phyloP scores from a whole-genome alignment of 2,113 vertebrate genomes.

The Neotoma lepida region DNA sequence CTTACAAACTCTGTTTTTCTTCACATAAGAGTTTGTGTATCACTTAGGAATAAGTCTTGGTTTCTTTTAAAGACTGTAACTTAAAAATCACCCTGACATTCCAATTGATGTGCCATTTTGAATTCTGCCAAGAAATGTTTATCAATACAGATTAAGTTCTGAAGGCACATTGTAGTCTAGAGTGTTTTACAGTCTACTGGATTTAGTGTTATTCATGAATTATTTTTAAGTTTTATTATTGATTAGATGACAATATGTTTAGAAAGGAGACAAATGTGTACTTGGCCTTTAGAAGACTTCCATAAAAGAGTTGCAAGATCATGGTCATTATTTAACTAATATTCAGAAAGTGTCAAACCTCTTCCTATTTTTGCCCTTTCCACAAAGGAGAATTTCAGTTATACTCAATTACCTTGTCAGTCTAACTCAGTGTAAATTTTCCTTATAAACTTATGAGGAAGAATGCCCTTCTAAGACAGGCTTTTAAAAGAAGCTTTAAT shows the following conservation, averaged over 20 bases:
- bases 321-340: neutral
- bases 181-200: neutral
- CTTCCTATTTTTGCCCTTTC: neutral
- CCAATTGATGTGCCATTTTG: neutral
- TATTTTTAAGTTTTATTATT: neutral
- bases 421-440: neutral
- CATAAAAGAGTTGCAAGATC: neutral
- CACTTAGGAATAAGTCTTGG: neutral
- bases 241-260: neutral
- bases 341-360: neutral
- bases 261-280: neutral
- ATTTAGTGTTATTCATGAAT: neutral
- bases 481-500: neutral
- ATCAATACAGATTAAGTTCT: neutral
- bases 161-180: neutral
- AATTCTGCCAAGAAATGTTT: neutral
- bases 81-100: neutral
- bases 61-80: slow-evolving; percentile 8
- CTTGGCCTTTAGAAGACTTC: neutral
- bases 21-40: neutral
- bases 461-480: neutral
- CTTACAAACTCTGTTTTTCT: neutral
- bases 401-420: neutral
- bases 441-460: neutral
- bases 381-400: neutral